phyloP scores from a whole-genome alignment of 2,113 vertebrate species.

The Scomber japonicus region DNA sequence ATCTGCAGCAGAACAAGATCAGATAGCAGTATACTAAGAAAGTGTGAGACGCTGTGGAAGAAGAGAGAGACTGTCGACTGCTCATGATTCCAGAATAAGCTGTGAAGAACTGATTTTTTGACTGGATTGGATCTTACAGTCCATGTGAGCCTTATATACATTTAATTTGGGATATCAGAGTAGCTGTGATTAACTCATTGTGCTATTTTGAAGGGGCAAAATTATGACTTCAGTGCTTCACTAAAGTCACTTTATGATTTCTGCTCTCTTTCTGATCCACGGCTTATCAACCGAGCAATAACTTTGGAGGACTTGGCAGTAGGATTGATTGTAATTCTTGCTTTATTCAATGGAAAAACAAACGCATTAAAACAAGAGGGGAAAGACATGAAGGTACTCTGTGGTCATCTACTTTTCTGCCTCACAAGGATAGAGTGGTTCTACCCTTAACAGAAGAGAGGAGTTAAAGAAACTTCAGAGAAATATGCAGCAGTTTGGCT shows the following conservation, averaged over 20 bases:
- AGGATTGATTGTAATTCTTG: conserved; percentile 41
- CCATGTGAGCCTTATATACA: conserved; percentile 26
- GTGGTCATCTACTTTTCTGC: conserved; percentile 52
- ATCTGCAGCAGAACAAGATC: conserved; percentile 81
- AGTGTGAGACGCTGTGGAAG: conserved; percentile 65
- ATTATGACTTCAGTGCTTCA: conserved; percentile 26
- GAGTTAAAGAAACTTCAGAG: conserved; percentile 21
- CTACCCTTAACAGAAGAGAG: conserved; percentile 62
- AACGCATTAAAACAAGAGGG: conserved; percentile 21
- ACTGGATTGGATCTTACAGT: conserved; percentile 40
- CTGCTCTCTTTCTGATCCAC: conserved; percentile 32
- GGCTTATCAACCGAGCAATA: conserved; percentile 29
- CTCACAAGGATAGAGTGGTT: conserved; percentile 66
- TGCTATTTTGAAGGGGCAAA: conserved; percentile 37
- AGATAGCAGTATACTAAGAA: conserved; percentile 73
- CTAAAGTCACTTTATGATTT: conserved; percentile 28
- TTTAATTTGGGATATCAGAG: conserved; percentile 30
- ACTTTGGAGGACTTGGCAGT: conserved; percentile 31
- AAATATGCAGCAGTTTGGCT: conserved; percentile 73
- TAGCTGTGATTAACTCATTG: conserved; percentile 18
- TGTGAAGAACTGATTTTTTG: conserved; percentile 48
- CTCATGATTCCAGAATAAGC: conserved; percentile 53
- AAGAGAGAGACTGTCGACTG: conserved; percentile 50
- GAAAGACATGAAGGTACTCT: conserved; percentile 63
- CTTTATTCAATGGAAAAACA: conserved; percentile 41